phyloP scores from a whole-genome alignment of 2,797 vertebrate species.

The Manis pentadactyla region DNA sequence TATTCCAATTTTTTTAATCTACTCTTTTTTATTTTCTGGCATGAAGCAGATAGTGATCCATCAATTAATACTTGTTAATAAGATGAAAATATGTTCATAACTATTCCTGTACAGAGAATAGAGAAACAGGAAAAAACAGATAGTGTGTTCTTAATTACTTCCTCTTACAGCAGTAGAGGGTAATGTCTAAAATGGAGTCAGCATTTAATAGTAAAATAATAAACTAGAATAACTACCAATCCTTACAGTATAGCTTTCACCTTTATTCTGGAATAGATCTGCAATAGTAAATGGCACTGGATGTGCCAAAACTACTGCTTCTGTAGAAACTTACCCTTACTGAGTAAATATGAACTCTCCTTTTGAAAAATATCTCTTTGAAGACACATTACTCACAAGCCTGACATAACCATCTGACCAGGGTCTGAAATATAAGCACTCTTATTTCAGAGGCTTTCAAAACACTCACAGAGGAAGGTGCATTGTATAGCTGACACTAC shows the following conservation, averaged over 20 bases:
- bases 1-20: neutral
- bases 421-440: conserved; percentile 56
- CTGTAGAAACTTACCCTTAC: conserved; percentile 37
- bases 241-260: conserved; percentile 36
- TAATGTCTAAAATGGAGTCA: neutral
- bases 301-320: neutral
- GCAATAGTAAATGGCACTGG: neutral
- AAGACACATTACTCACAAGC: conserved; percentile 71
- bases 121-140: conserved; percentile 32
- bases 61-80: neutral
- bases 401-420: conserved; percentile 29
- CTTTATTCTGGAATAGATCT: neutral
- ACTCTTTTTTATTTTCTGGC: neutral
- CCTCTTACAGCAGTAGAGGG: neutral
- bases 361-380: conserved; percentile 74
- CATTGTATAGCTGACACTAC: conserved; percentile 24
- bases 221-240: neutral
- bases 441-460: conserved; percentile 74
- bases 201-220: neutral
- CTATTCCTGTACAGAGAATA: neutral
- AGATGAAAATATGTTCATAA: neutral
- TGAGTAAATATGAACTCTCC: neutral
- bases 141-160: neutral
- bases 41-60: neutral
- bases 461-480: conserved; percentile 56